Evolutionary conservation across 2,888 invertebrate genomes (phyloP).

Genomic region (Noctuana brunneofusca): DNA sequence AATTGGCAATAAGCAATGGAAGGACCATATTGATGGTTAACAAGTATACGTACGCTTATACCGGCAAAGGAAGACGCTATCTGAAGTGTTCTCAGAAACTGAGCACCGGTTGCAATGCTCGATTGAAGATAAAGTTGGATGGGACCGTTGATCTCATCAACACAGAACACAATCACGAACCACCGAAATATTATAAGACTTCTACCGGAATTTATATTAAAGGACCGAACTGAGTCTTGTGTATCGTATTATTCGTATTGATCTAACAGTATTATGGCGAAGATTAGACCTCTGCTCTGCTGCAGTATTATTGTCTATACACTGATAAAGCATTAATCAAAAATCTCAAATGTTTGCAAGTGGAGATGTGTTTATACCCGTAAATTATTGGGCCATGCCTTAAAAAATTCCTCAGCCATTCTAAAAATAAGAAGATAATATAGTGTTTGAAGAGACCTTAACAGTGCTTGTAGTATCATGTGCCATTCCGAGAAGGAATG

Average conservation of each 20-base stretch:
- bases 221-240: conserved; percentile 2
- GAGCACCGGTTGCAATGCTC: conserved; percentile 40
- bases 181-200: conserved; percentile 37
- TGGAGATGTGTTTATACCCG: no score
- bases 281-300: not conserved
- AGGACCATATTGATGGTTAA: conserved; percentile 36
- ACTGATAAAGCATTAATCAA: no score
- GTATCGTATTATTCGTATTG: not conserved
- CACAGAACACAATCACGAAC: conserved; percentile 40
- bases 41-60: conserved; percentile 41
- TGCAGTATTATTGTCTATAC: no score
- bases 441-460: no score
- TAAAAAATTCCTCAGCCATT: no score
- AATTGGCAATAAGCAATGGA: conserved; percentile 30
- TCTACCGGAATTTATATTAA: conserved; percentile 34
- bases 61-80: conserved; percentile 36
- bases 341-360: no score
- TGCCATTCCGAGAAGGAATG: no score
- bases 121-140: conserved; percentile 39
- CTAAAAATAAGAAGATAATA: no score
- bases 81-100: conserved; percentile 44
- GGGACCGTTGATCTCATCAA: conserved; percentile 26
- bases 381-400: no score
- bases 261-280: not conserved
- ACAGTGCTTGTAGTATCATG: no score